phyloP scores from a whole-genome alignment of 2,888 invertebrate species.

The Anoncus sp. region DNA sequence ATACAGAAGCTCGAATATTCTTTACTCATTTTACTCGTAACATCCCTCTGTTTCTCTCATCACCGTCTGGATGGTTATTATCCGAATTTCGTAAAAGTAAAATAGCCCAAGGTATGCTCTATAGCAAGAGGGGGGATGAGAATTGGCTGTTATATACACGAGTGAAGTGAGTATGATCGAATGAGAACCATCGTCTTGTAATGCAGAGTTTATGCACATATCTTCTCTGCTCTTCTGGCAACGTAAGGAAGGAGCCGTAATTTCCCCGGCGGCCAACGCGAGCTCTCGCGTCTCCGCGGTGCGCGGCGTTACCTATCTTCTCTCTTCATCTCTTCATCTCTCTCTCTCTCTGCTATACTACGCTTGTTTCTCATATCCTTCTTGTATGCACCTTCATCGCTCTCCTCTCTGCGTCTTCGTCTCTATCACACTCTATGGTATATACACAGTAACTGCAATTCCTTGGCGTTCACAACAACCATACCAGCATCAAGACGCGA shows the following conservation, averaged over 20 bases:
- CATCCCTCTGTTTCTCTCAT: neutral
- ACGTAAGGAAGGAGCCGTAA: conserved; percentile 81
- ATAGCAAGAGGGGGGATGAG: neutral
- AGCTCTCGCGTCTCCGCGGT: conserved; percentile 75
- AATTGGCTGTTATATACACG: neutral
- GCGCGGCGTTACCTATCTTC: conserved; percentile 80
- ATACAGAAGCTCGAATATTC: neutral
- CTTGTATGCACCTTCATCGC: conserved; percentile 52
- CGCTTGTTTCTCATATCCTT: conserved; percentile 57
- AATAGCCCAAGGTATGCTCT: neutral
- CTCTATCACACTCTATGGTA: conserved; percentile 55
- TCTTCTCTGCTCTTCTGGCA: conserved; percentile 69
- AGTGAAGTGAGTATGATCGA: conserved; percentile 32
- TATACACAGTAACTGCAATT: conserved; percentile 46
- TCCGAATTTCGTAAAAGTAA: neutral
- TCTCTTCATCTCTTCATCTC: conserved; percentile 69
- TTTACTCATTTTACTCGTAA: no score
- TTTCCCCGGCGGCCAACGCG: conserved; percentile 82
- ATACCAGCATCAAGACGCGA: conserved; percentile 38
- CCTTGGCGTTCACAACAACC: conserved; percentile 65
- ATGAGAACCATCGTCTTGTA: conserved; percentile 79
- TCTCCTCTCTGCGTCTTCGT: conserved; percentile 61
- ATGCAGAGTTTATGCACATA: conserved; percentile 82
- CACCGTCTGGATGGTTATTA: neutral
- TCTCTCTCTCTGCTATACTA: conserved; percentile 66